These are phyloP conservation scores for Drosophila santomea DNA, from an alignment of 1,140 invertebrate genomes.

Conservation along the genomic window DNA sequence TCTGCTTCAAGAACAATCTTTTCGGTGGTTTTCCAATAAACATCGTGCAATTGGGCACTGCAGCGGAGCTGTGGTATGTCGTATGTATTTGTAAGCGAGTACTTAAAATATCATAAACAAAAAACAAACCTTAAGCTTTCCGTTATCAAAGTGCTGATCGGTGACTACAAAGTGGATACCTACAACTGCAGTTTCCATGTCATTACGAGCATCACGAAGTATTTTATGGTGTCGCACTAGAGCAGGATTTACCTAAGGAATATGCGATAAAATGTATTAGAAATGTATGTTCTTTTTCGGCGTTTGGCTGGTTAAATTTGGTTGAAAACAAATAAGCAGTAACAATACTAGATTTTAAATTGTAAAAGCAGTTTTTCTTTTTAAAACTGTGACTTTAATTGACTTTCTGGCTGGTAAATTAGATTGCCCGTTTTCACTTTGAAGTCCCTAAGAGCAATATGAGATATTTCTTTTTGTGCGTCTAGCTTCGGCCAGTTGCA, in stretches of 20 bases:
- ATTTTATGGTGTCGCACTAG: slow-evolving; percentile 80
- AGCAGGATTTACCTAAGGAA: slow-evolving; percentile 72
- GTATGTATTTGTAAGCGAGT: background rate
- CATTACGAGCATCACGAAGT: slow-evolving; percentile 68
- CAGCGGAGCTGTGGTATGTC: slow-evolving; percentile 85
- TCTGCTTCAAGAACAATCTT: slow-evolving; percentile 86
- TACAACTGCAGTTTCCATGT: slow-evolving; percentile 81
- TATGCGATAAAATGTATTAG: background rate
- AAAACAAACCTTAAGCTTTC: slow-evolving; percentile 85
- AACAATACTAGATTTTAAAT: too few species aligned
- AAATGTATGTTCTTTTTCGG: too few species aligned
- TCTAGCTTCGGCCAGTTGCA: slow-evolving; percentile 11
- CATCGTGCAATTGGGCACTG: slow-evolving; percentile 86
- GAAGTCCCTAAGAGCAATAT: slow-evolving; percentile 6
- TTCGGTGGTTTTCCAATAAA: slow-evolving; percentile 88
- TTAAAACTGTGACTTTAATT: slow-evolving; percentile 32
- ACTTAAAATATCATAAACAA: rapidly evolving
- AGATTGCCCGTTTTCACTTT: slow-evolving; percentile 29
- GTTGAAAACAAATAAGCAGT: too few species aligned
- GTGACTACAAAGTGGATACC: slow-evolving; percentile 86
- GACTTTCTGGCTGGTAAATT: slow-evolving; percentile 37
- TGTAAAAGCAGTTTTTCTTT: too few species aligned
- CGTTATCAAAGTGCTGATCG: slow-evolving; percentile 86
- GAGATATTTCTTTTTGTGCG: slow-evolving; percentile 17
- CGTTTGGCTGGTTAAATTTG: background rate